phyloP scores from a whole-genome alignment of 1,140 invertebrate species.

The Trichoplusia ni region DNA sequence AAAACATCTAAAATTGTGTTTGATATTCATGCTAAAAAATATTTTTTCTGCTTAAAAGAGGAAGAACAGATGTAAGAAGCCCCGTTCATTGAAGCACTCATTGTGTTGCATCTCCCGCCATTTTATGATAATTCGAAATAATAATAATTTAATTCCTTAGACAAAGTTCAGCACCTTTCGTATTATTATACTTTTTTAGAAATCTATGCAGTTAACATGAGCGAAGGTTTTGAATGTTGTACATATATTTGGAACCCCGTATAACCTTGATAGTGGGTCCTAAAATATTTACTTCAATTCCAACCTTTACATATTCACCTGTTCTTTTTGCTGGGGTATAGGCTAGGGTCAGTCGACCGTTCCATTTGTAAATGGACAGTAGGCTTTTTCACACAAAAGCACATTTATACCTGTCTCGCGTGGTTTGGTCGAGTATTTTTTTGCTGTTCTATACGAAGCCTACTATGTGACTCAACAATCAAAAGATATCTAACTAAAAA shows the following conservation, averaged over 20 bases:
- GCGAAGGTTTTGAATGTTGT: neutral
- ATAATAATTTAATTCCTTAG: no score
- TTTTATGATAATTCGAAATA: no score
- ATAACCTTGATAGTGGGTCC: neutral
- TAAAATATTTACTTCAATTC: slow-evolving; percentile 14
- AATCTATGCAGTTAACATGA: neutral
- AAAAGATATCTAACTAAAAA: no score
- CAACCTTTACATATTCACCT: neutral
- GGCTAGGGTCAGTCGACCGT: slow-evolving; percentile 1
- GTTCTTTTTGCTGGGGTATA: neutral
- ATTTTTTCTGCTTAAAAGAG: no score
- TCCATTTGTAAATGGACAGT: neutral
- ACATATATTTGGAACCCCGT: neutral
- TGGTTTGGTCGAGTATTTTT: neutral
- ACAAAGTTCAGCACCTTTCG: no score
- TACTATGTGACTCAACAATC: no score
- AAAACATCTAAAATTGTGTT: no score
- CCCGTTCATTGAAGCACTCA: no score
- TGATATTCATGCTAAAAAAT: no score
- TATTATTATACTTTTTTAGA: no score
- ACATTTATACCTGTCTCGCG: neutral
- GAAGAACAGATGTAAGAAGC: no score
- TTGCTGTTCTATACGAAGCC: neutral
- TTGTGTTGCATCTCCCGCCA: no score
- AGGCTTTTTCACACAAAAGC: neutral